These are phyloP conservation scores for Anastrepha obliqua DNA, from an alignment of 1,140 invertebrate genomes.

Conservation along the genomic window DNA sequence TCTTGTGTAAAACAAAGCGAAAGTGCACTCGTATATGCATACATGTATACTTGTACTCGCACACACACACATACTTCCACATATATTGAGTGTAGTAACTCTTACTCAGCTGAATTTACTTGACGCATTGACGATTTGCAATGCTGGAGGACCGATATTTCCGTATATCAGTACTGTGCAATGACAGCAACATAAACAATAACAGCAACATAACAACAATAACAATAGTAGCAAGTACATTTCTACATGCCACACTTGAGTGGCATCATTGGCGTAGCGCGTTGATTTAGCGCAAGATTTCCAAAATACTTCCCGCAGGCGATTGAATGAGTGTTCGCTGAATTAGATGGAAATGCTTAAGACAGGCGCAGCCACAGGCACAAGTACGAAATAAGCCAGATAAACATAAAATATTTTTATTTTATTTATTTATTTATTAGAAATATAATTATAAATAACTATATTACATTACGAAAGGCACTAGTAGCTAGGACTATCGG, in stretches of 20 bases:
- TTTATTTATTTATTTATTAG: too few relatives aligned
- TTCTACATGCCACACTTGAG: not conserved
- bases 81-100: not conserved
- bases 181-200: not conserved
- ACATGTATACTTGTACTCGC: too few relatives aligned
- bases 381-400: too few relatives aligned
- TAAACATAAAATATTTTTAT: too few relatives aligned
- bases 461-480: too few relatives aligned
- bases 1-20: not conserved
- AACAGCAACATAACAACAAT: not conserved
- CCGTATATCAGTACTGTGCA: not conserved
- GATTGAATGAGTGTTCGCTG: not conserved
- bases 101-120: not conserved
- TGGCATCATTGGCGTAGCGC: not conserved
- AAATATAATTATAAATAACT: too few relatives aligned
- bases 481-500: too few relatives aligned
- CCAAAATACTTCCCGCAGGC: too few relatives aligned
- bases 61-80: too few relatives aligned
- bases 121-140: slow-evolving; percentile 34
- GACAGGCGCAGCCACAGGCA: too few relatives aligned
- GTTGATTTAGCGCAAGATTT: slow-evolving; percentile 13
- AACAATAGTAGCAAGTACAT: not conserved
- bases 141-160: not conserved
- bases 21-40: not conserved
- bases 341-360: not conserved